Conservation (phyloP, 2,113 vertebrate species). For the Protomyctophum bolini region DNA sequence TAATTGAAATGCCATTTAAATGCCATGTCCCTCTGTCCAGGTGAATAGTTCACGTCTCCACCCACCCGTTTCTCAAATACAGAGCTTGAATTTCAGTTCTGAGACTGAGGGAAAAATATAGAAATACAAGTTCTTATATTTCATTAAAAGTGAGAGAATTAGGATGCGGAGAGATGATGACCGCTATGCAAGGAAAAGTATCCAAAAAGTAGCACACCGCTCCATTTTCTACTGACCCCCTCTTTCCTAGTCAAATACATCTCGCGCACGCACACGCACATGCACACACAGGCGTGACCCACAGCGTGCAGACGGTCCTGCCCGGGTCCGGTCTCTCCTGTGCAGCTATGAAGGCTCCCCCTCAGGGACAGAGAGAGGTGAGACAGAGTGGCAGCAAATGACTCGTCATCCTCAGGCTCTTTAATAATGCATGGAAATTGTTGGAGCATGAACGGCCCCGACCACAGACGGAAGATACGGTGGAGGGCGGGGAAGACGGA, state of each 20-base stretch:
- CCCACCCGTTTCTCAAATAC: constrained; percentile 14
- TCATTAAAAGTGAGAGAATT: constrained; percentile 23
- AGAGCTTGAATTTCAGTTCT: too few relatives aligned
- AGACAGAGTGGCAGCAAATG: constrained; percentile 66
- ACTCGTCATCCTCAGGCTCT: constrained; percentile 62
- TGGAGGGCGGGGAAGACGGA: constrained; percentile 16
- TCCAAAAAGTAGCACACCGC: constrained; percentile 11
- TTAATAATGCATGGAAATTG: constrained; percentile 79
- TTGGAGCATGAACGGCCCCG: constrained; percentile 62
- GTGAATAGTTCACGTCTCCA: constrained; percentile 57
- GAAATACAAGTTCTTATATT: constrained; percentile 13
- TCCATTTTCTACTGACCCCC: constrained; percentile 28
- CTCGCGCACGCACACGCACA: neutral
- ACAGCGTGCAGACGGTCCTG: constrained; percentile 19
- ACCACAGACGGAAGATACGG: constrained; percentile 54
- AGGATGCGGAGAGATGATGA: constrained; percentile 1
- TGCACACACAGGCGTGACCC: constrained; percentile 26
- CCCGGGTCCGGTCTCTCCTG: constrained; percentile 49
- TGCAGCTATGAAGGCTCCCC: constrained; percentile 47
- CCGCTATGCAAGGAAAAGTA: constrained; percentile 15
- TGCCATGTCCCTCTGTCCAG: constrained; percentile 46
- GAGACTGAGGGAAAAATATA: neutral
- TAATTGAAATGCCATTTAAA: constrained; percentile 39
- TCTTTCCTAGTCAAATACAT: neutral
- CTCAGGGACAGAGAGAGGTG: constrained; percentile 52